A percentile compares a stretch with the other conserved stretches of the same genome.
These are phyloP conservation scores for Scrobipalpa costella DNA, from an alignment of 2,888 invertebrate species.

Conservation along the genomic window DNA sequence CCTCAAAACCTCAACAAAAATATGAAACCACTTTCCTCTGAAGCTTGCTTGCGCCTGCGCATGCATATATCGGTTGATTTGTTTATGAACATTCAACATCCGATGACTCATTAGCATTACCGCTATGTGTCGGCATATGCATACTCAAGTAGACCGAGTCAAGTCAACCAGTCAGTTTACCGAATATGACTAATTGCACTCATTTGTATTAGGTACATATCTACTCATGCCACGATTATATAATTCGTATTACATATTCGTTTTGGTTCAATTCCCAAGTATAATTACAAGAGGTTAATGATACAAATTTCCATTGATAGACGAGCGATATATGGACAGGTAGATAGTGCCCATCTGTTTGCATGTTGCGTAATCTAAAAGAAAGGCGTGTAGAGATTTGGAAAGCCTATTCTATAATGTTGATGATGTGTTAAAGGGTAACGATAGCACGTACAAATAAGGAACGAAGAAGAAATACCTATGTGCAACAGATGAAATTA, in stretches of 20 bases:
- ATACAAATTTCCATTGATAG: neutral
- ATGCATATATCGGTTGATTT: conserved; percentile 17
- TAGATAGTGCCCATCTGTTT: neutral
- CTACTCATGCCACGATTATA: conserved; percentile 13
- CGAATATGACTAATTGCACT: conserved; percentile 16
- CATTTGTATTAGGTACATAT: conserved; percentile 8
- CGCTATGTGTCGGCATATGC: neutral
- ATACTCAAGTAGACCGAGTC: neutral
- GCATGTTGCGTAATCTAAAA: conserved; percentile 10
- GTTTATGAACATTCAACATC: neutral
- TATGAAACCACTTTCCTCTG: conserved; percentile 12
- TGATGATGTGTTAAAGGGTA: neutral
- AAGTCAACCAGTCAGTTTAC: neutral
- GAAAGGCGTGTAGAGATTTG: conserved; percentile 5
- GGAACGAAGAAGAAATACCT: too few species aligned
- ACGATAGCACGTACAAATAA: neutral
- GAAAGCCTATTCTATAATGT: neutral
- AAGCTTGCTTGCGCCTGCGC: conserved; percentile 4
- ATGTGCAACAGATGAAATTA: too few species aligned
- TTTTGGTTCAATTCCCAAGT: conserved; percentile 13
- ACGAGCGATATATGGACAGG: conserved; percentile 19
- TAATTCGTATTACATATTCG: conserved; percentile 20
- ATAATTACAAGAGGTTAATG: conserved; percentile 20
- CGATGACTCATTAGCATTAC: neutral
- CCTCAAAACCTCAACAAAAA: conserved; percentile 15